Evolutionary conservation across 2,113 vertebrate genomes (phyloP), one percentile per base, ranked within the genome.

Genomic region (Limnothrissa miodon): DNA sequence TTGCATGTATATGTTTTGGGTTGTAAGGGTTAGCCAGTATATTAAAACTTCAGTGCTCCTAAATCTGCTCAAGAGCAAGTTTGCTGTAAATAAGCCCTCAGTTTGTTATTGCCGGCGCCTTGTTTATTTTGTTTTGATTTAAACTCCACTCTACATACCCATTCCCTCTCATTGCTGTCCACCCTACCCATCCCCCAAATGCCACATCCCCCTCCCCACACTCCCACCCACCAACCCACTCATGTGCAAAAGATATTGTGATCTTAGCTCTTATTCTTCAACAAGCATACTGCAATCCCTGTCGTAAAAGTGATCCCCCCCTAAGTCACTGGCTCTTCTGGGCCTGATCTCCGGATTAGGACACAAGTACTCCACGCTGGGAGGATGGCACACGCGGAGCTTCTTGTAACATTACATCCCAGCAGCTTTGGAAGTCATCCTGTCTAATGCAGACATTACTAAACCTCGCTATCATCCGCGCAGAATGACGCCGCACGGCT

Each of bases 381-480:
- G 89, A 89, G 87, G 84, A 85, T 89, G 91, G 90, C 86, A 88
- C 89, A 84, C 45, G 51, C 82, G 79, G 86, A 86, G 86, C 45
- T 74, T 78, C 88, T 90, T 91, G 89, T 93, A 92, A 89, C 88
- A 83, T 87, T 79, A 82, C 88, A 89, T 93, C 92, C 89, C 92
- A 87, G 88, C 89, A 92, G 93, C 90, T 93, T 93, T 92, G 88
- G 89, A 93, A 93, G 93, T 93, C 89, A 91, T 90, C 89, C 90
- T 81, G 83, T 36, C 91, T 93, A 93, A 93, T 93, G 90, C 93
- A 94, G 93, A 93, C 94, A 92, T 90, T 90, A 92, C 91, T 93
- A 93, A 94, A 93, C 89, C 93, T 91, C 92, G 89, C 90, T 90
- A 91, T 93, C 92, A 91, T 92, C 90, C 88, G 85, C 88, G 89